Base-by-base conservation (phyloP, 2,797 vertebrate species). In the Perodicticus potto region DNA sequence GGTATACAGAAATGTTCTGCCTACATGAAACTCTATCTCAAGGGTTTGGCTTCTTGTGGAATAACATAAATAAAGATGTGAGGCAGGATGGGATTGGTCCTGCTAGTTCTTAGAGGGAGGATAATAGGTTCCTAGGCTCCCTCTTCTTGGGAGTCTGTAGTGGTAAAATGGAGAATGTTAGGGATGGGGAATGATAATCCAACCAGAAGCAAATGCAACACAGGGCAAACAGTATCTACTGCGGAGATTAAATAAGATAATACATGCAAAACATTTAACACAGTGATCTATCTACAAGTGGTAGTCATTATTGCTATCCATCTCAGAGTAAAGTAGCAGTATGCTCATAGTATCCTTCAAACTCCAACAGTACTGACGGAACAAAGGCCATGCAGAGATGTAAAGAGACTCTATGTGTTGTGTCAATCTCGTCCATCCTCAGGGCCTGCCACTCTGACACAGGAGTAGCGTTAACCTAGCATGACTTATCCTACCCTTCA, bases 1-100 rank as follows among this genome's bases (percentile, higher is more conserved):
- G 61, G 27, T 82, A 57, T 59, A 76, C 61, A 89, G 73, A 77
- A 43, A 19, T 49, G 17, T 37, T 63, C 63, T 4, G 3, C 40
- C n/a, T 16, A 86, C 55, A 61, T 34, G 61, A 88, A 72, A n/a
- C 40, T 59, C 0, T n/a, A 12, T 59, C 13, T 67, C 43, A 40
- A 40, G n/a, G 23, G 29, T 43, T 59, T 94, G 77, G 67, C 23
- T 73, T 87, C 37, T 72, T 49, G 23, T 69, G 83, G 88, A 96
- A 69, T 17, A 67, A n/a, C 32, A 20, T 22, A 57, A 69, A 84
- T 4, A 55, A 72, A 82, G 74, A 69, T 25, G 29, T 6, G 74
- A 34, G 49, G 12, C 40, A 69, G 11, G 22, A 76, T 27, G 59
- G 53, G 19, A 34, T 25, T 74, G 32, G 12, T 27, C 40, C 43